Evolutionary conservation across 2,888 invertebrate species (phyloP).

Genomic region (Parapristionchus giblindavisi): DNA sequence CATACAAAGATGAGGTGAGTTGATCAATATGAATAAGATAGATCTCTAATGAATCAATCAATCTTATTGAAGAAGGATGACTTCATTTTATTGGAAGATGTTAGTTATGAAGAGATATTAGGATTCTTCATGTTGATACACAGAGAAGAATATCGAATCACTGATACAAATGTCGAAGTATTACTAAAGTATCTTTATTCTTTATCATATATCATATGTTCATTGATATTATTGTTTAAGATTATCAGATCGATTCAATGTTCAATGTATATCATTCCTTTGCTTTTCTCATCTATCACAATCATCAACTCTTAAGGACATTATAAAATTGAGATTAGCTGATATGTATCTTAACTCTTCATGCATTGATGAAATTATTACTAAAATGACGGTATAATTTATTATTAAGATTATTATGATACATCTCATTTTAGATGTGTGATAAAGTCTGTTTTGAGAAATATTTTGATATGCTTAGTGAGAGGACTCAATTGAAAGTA

Average conservation of each 20-base stretch:
- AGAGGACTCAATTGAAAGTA: not conserved
- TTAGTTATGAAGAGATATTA: not conserved
- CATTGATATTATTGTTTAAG: too few relatives aligned
- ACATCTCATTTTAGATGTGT: not conserved
- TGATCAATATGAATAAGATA: not conserved
- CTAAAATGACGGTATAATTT: not conserved
- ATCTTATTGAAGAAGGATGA: not conserved
- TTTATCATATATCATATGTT: not conserved
- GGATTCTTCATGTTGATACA: not conserved
- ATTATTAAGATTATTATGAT: not conserved
- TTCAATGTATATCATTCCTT: not conserved
- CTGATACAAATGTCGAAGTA: not conserved
- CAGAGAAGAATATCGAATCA: constrained; percentile 8
- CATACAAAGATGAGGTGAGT: not conserved
- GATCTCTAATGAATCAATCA: too few relatives aligned
- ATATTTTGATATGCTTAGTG: not conserved
- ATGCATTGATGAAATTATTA: not conserved
- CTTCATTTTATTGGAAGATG: not conserved
- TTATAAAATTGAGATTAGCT: constrained; percentile 8
- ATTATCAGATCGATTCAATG: not conserved
- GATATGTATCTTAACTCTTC: not conserved
- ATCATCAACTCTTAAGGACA: not conserved
- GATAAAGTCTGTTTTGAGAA: not conserved
- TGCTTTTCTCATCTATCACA: not conserved
- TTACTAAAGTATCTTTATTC: not conserved